These are phyloP conservation scores for Leptocoma aspasia DNA, from an alignment of 2,113 vertebrate species.

Conservation along the genomic window DNA sequence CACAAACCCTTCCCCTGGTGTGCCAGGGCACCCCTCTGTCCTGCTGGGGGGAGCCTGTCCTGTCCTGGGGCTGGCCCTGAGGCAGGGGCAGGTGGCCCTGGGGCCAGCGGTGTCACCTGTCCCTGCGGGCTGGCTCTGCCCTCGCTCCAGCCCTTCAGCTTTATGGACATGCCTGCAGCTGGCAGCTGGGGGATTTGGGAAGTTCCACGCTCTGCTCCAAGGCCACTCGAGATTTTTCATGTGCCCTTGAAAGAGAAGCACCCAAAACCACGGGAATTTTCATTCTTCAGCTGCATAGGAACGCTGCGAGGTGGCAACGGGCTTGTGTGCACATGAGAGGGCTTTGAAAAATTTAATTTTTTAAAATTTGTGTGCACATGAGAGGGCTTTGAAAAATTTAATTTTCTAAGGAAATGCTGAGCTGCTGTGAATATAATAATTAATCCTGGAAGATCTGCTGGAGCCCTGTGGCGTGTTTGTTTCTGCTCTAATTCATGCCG, in stretches of 20 bases:
- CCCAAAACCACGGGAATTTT: rapidly evolving
- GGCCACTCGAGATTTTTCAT: neutral
- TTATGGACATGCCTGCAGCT: neutral
- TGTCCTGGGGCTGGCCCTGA: no score
- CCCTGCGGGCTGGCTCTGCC: neutral
- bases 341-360: neutral
- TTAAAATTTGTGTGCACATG: rapidly evolving
- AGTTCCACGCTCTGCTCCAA: neutral
- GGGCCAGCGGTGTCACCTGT: neutral
- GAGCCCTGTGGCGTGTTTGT: neutral
- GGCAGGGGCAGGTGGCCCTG: no score
- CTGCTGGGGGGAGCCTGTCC: no score
- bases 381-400: neutral
- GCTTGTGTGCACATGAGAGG: rapidly evolving
- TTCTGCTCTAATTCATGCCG: neutral
- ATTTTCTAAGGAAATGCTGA: neutral
- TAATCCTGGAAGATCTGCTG: conserved; percentile 17
- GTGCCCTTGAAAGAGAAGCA: neutral
- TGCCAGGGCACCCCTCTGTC: no score
- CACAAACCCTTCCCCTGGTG: rapidly evolving
- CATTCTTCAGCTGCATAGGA: rapidly evolving
- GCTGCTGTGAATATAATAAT: neutral
- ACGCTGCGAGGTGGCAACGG: neutral
- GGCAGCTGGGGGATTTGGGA: neutral
- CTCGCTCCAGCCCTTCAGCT: neutral